phyloP scores from a whole-genome alignment of 1,140 invertebrate genomes.

The Charaxes varanes region DNA sequence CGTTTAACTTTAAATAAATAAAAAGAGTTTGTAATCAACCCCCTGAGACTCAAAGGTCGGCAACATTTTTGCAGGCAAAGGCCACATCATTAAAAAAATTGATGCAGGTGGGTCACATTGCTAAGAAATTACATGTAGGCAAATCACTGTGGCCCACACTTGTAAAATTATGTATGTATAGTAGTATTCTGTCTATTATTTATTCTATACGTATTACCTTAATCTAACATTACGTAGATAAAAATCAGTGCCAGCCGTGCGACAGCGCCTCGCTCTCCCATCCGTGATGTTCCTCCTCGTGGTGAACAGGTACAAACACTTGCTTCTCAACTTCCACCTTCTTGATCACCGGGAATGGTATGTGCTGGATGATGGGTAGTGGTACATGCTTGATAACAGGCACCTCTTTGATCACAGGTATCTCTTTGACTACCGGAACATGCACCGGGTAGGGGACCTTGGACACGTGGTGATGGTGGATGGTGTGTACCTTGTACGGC shows the following conservation, averaged over 20 bases:
- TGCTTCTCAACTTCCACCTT: constrained; percentile 63
- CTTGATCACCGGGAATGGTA: constrained; percentile 57
- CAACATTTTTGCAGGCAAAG: too few relatives aligned
- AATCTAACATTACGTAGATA: constrained; percentile 27
- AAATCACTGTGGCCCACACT: too few relatives aligned
- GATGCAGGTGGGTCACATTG: too few relatives aligned
- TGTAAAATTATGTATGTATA: too few relatives aligned
- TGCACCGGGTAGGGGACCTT: constrained; percentile 74
- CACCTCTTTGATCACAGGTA: constrained; percentile 57
- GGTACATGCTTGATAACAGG: constrained; percentile 56
- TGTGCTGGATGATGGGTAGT: constrained; percentile 49
- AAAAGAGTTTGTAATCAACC: too few relatives aligned
- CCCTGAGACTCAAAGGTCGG: too few relatives aligned
- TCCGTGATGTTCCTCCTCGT: constrained; percentile 47
- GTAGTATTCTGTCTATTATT: too few relatives aligned
- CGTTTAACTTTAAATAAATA: too few relatives aligned
- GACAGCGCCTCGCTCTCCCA: constrained; percentile 65
- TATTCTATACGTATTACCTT: constrained; percentile 34
- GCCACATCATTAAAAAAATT: too few relatives aligned
- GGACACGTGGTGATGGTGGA: constrained; percentile 77
- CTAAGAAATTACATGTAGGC: too few relatives aligned
- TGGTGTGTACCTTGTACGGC: constrained; percentile 77
- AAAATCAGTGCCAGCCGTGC: constrained; percentile 65
- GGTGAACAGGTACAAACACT: constrained; percentile 51
- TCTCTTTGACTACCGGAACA: constrained; percentile 68